Evolutionary conservation across 1,140 invertebrate species (phyloP).

Genomic region (Sesamia nonagrioides): DNA sequence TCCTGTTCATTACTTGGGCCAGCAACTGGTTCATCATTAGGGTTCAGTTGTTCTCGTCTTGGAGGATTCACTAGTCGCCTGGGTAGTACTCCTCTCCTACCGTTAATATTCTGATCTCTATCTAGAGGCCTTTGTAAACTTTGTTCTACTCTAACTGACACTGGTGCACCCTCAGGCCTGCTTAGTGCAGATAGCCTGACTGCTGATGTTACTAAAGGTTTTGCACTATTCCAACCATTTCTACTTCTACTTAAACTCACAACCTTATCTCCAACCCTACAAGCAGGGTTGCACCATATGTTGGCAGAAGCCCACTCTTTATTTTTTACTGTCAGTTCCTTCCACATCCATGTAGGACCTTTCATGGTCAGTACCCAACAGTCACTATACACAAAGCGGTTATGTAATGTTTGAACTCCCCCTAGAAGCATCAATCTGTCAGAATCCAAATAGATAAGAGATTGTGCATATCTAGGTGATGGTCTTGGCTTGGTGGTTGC

Average conservation of each 20-base stretch:
- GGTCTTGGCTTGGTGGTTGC: conserved; percentile 91
- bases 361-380: conserved; percentile 90
- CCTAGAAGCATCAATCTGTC: conserved; percentile 92
- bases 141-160: conserved; percentile 81
- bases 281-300: conserved; percentile 97
- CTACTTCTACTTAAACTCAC: conserved; percentile 89
- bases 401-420: conserved; percentile 88
- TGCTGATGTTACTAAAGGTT: conserved; percentile 82
- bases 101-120: conserved; percentile 92
- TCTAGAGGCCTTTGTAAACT: conserved; percentile 87
- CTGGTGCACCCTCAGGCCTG: conserved; percentile 74
- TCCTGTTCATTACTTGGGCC: conserved; percentile 78
- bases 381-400: conserved; percentile 88
- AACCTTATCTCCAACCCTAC: conserved; percentile 91
- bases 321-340: conserved; percentile 91
- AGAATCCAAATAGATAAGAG: conserved; percentile 92
- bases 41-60: conserved; percentile 57
- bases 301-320: conserved; percentile 93
- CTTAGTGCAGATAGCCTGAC: conserved; percentile 79
- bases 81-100: conserved; percentile 89
- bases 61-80: conserved; percentile 64
- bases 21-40: conserved; percentile 71
- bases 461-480: conserved; percentile 95
- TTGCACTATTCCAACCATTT: conserved; percentile 84
- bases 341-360: conserved; percentile 93